Base-by-base conservation (phyloP, 1,140 invertebrate genomes). In the Vanessa tameamea region DNA sequence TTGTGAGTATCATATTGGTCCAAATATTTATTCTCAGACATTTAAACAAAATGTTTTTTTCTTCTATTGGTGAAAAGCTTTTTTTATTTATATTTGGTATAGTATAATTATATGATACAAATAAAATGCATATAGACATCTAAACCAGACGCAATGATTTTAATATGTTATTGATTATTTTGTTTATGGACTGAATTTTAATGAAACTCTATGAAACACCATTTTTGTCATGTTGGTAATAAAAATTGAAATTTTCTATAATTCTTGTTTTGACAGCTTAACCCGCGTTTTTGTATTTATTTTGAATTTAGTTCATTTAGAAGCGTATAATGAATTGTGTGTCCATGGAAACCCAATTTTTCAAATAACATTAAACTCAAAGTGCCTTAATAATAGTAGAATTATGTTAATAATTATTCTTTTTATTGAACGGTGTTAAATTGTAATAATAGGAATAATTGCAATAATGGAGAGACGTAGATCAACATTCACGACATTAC, bases 401-500 rank as follows among this genome's bases (percentile, higher is more conserved):
- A 43, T 43, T 43, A 43, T 43, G 37, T 43, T 43, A 9, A 43
- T 43, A 9, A 43, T 43, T 43, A 43, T 43, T 43, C 37, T 0
- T 11, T 43, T 9, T 43, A 43, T 43, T 43, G 6, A 20, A 23
- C 20, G 26, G 23, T 13, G 20, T 16, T 20, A 16, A 51, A n/a
- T 55, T 55, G 12, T 23, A n/a, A 20, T 20, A 50, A 51, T 51
- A 51, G 11, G 20, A 51, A 31, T 9, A 69, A 50, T 51, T 47
- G 55, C 57, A 20, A 78, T 14, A 11, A 86, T 81, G 82, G 71
- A 78, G 14, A 83, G 78, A 66, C 75, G 77, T 63, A 77, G 80
- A 70, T 15, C 50, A 66, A 76, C 75, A 6, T 31, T 64, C 9
- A 63, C 78, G 20, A 84, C 82, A 23, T 79, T 92, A 57, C 89